These are phyloP conservation scores for Gymnoscopelus braueri DNA, from an alignment of 2,797 vertebrate genomes.

Conservation along the genomic window DNA sequence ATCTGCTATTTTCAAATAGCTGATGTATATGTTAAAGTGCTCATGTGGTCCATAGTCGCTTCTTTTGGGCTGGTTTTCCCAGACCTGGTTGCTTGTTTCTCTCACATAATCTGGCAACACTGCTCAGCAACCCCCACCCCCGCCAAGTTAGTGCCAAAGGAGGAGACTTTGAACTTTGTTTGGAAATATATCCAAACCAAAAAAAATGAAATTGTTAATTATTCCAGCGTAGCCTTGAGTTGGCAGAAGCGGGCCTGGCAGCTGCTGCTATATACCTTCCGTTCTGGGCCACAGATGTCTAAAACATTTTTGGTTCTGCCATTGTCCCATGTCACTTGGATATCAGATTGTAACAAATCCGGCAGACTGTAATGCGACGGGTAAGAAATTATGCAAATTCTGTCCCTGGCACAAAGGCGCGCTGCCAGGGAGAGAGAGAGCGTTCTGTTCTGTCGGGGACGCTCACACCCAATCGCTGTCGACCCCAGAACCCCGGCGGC, in stretches of 20 bases:
- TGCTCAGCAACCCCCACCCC: too few relatives aligned
- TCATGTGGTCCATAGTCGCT: too few relatives aligned
- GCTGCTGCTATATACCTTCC: slow-evolving; percentile 4
- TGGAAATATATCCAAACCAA: neutral
- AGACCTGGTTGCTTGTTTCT: too few relatives aligned
- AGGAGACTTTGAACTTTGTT: neutral
- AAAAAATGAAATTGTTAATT: neutral
- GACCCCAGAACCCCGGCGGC: slow-evolving; percentile 35
- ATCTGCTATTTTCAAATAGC: too few relatives aligned
- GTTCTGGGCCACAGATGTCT: neutral
- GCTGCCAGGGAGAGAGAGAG: neutral
- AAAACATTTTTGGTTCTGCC: slow-evolving; percentile 11
- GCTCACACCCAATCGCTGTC: slow-evolving; percentile 62
- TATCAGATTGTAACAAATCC: slow-evolving; percentile 34
- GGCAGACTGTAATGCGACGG: slow-evolving; percentile 34
- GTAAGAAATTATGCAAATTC: slow-evolving; percentile 58
- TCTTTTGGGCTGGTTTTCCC: too few relatives aligned
- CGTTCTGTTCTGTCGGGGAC: slow-evolving; percentile 43
- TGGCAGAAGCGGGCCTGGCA: neutral
- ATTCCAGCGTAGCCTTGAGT: neutral
- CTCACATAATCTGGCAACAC: too few relatives aligned
- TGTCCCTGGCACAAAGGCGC: slow-evolving; percentile 10
- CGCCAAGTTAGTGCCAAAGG: too few relatives aligned
- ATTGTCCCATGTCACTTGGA: slow-evolving; percentile 17
- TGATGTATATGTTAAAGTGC: too few relatives aligned